phyloP scores from a whole-genome alignment of 2,888 invertebrate species.

The Didymodactylos carnosus region DNA sequence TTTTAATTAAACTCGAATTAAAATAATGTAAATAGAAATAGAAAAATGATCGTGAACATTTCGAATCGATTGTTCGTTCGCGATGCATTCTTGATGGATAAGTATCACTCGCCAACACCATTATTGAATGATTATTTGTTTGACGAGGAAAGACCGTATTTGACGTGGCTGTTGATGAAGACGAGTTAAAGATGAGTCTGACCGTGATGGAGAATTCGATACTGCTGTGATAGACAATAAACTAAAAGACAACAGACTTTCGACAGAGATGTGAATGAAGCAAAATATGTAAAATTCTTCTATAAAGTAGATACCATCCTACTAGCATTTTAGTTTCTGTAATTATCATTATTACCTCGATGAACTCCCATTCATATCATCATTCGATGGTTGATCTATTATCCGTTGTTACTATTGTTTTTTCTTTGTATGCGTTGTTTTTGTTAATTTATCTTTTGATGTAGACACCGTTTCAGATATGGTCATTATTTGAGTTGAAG shows the following conservation, averaged over 20 bases:
- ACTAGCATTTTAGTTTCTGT: no score
- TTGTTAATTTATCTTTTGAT: constrained; percentile 17
- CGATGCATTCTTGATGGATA: background rate
- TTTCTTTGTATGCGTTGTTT: background rate
- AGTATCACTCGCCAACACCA: no score
- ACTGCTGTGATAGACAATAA: no score
- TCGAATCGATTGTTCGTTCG: background rate
- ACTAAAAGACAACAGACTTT: no score
- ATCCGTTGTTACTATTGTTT: no score
- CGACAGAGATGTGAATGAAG: no score
- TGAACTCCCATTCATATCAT: no score
- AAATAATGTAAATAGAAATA: background rate
- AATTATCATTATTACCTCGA: no score
- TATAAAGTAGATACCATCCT: no score
- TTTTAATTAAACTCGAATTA: constrained; percentile 16
- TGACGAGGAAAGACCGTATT: background rate
- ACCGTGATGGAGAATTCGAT: background rate
- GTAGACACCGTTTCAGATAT: background rate
- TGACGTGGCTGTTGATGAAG: background rate
- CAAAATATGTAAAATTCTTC: no score
- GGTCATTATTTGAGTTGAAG: background rate
- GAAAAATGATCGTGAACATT: no score
- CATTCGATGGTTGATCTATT: no score
- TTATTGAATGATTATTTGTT: background rate
- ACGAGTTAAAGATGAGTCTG: background rate